These are phyloP conservation scores for Polia nebulosa DNA, from an alignment of 2,888 invertebrate species.

Conservation along the genomic window DNA sequence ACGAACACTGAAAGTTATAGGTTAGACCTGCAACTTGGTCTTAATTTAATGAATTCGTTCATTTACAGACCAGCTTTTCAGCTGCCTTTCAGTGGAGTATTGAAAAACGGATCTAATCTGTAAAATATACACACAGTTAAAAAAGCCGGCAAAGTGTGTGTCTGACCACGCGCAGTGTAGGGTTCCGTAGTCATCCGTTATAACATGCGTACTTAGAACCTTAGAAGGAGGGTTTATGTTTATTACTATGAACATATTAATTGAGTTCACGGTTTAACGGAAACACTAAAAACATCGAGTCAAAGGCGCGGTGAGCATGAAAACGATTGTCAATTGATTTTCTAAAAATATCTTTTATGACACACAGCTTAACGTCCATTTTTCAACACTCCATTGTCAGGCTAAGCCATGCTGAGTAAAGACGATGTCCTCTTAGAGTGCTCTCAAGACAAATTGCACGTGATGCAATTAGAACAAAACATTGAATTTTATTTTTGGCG, in stretches of 20 bases:
- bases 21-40: constrained; percentile 42
- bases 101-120: neutral
- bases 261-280: no score
- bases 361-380: neutral
- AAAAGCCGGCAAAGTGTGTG: no score
- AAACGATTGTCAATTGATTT: neutral
- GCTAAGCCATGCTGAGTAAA: neutral
- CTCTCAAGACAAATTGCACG: neutral
- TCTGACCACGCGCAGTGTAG: no score
- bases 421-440: neutral
- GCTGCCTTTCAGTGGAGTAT: neutral
- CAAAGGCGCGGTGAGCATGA: no score
- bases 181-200: no score
- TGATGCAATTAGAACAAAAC: no score
- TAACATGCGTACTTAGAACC: no score
- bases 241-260: no score
- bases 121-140: neutral
- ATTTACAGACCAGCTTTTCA: neutral
- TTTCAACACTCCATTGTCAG: constrained; percentile 8
- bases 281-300: neutral
- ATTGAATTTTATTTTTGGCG: neutral
- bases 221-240: no score
- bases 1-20: constrained; percentile 46
- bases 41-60: neutral
- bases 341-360: neutral